phyloP scores from a whole-genome alignment of 2,888 invertebrate species.

The Metacarcinus magister region DNA sequence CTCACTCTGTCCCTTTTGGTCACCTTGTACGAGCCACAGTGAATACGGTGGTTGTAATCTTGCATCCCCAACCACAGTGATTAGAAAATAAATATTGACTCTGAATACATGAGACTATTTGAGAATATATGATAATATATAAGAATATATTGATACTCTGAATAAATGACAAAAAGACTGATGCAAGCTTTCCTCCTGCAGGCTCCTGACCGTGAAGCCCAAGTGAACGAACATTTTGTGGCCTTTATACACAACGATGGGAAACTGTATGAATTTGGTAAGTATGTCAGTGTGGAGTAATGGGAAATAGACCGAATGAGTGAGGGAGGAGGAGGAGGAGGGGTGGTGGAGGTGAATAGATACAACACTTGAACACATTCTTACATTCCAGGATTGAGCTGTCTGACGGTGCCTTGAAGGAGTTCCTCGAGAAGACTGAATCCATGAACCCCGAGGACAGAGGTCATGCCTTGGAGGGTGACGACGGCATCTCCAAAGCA shows the following conservation, averaged over 20 bases:
- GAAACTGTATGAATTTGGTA: conserved; percentile 93
- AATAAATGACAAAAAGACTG: neutral
- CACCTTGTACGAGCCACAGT: too few relatives aligned
- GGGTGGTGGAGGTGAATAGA: too few relatives aligned
- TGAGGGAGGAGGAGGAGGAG: too few relatives aligned
- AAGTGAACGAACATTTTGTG: conserved; percentile 95
- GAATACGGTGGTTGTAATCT: too few relatives aligned
- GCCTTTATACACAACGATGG: conserved; percentile 93
- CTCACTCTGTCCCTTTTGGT: too few relatives aligned
- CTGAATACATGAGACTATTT: too few relatives aligned
- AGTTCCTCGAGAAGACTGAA: conserved; percentile 90
- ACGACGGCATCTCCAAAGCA: conserved; percentile 90
- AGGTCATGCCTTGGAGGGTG: conserved; percentile 90
- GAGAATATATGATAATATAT: too few relatives aligned
- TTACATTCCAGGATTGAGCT: conserved; percentile 88
- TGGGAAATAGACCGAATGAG: neutral
- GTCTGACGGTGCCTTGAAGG: conserved; percentile 90
- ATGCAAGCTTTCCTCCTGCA: conserved; percentile 83
- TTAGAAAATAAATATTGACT: too few relatives aligned
- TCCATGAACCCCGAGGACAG: conserved; percentile 89
- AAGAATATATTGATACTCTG: neutral
- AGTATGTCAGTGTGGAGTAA: conserved; percentile 83
- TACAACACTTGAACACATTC: too few relatives aligned
- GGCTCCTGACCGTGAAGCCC: conserved; percentile 91
- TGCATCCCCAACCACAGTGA: too few relatives aligned